These are phyloP conservation scores for Scolopax bukidnonensis DNA, from an alignment of 2,797 vertebrate genomes.

Conservation along the genomic window DNA sequence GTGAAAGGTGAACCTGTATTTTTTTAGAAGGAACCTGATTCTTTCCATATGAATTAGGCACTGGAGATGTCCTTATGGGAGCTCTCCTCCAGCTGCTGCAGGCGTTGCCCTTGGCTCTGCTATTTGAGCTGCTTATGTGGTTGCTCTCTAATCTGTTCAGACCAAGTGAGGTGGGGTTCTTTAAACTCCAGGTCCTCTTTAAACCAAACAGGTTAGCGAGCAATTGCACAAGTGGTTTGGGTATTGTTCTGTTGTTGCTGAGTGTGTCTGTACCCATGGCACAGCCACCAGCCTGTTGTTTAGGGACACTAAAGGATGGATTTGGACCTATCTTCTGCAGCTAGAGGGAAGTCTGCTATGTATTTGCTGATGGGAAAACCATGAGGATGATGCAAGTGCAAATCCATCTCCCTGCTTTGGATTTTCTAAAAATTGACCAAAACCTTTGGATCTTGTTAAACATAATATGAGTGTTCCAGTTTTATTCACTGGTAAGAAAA, in stretches of 20 bases:
- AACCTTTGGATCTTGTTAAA: background rate
- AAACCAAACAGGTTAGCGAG: background rate
- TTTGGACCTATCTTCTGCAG: background rate
- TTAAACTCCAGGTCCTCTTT: background rate
- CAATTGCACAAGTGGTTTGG: background rate
- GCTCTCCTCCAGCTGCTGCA: background rate
- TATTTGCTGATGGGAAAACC: background rate
- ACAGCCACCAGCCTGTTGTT: background rate
- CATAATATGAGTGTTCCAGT: fast-evolving
- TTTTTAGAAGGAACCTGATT: background rate
- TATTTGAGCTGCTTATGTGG: background rate
- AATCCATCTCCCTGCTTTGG: background rate
- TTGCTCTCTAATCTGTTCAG: background rate
- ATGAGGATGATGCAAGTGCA: background rate
- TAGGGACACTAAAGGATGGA: background rate
- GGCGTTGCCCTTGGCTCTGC: background rate
- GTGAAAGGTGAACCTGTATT: background rate
- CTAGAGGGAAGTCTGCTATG: background rate
- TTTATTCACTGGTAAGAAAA: background rate
- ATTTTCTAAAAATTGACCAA: background rate
- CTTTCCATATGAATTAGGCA: background rate
- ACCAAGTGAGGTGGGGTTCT: background rate
- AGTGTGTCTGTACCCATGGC: background rate
- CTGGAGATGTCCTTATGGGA: background rate
- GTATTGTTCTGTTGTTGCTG: fast-evolving